Evolutionary conservation across 92 coral and sea anemone genomes (phyloP), one percentile per base, ranked within the genome.

Genomic region (Zoanthus solanderi): DNA sequence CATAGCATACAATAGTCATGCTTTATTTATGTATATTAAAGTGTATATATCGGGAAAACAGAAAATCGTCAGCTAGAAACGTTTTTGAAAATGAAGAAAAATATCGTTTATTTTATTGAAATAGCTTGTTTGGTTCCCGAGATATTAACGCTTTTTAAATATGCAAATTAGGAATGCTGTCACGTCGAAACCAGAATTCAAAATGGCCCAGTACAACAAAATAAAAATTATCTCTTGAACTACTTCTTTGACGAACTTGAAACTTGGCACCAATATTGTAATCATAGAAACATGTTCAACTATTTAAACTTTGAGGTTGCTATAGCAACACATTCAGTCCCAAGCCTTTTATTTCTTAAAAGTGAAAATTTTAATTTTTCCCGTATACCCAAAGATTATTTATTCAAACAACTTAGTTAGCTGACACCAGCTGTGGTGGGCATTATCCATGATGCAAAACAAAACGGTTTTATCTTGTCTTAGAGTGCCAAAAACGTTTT

Each of bases 51-150:
- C 73, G 77, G 69, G 69, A 61, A 61, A 61, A 61, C 69, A 61
- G 69, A 61, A 61, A 61, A 75, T 75, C 58, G 57, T 75, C 78
- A 13, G 78, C 12, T 75, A 42, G 78, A 75, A 75, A 75, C 9
- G 78, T 58, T 75, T 75, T 42, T 75, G 56, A 75, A 75, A 75
- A 10, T 75, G 78, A 75, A 42, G 78, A 75, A 75, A 75, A 75
- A 75, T 46, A 15, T 45, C 56, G 58, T 75, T 75, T 75, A 75
- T 75, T 75, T 75, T 75, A 75, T 73, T 71, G 76, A 71, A 28
- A 71, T 9, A 28, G 76, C 76, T 71, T 71, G 48, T 71, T 71
- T 71, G 76, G 76, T 71, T 71, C 48, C 53, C 46, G 48, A 71
- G 76, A 71, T 71, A 16, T 30, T 53, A 75, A 77, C 69, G 46